Base-by-base conservation (phyloP, 2,888 invertebrate genomes). In the Polydrusus pterygomalis region DNA sequence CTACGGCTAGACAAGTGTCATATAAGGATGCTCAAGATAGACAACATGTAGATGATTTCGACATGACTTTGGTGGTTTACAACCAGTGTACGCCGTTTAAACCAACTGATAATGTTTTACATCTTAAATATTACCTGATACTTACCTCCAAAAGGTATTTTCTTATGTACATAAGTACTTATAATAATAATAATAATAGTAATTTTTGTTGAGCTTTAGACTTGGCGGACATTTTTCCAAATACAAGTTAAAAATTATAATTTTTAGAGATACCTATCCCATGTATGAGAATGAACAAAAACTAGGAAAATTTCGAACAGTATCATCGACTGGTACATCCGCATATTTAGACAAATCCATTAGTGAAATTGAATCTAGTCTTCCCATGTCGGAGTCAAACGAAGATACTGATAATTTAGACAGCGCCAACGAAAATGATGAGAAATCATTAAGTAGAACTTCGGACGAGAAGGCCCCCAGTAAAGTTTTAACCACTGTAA, bases 1-100 rank as follows among this genome's bases (percentile, higher is more conserved):
- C 89, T 64, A 91, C 89, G 78, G 89, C 89, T 20, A 89, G 90
- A 11, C 88, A 90, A 78, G 89, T 91, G 17, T 89, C 89, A 56
- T 91, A 91, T 79, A 90, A 89, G 79, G 92, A 92, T 81, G 88
- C 89, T 0, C 91, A 91, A 79, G 91, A 92, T 79, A 88, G 89
- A 15, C 90, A 90, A 76, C 91, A 91, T 76, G 89, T 89, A 0
- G 92, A 93, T 78, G 92, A 92, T 82, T 93, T 93, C 84, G 92
- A 93, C 81, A 90, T 93, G 17, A 92, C 92, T 0, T 86, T 93
- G 47, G 89, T 94, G 15, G 91, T 93, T 40, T 89, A 91, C n/a
- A 91, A 91, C 79, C 88, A 84, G 85, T 91, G 87, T 73, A 86
- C 86, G 63, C 85, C 87, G 9, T 82, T 82, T 69, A 82, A 83